Conservation (phyloP, 2,888 invertebrate genomes). For the Trichopria drosophilae region DNA sequence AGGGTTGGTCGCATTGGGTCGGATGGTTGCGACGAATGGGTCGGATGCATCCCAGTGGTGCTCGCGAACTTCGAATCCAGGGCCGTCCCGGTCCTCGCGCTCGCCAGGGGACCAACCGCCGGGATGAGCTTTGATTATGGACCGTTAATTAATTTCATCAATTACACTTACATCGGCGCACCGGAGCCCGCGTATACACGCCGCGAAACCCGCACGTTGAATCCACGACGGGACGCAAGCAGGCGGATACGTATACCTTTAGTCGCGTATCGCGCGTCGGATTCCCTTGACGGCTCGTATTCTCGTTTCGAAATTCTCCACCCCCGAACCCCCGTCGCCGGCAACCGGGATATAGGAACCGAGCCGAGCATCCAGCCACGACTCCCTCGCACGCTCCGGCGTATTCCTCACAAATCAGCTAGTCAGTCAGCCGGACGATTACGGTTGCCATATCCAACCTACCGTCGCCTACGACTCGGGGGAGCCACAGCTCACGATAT, state of each 20-base stretch:
- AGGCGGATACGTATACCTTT: slow-evolving; percentile 9
- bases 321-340: no score
- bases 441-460: no score
- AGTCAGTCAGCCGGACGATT: no score
- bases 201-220: slow-evolving; percentile 5
- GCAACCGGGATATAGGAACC: no score
- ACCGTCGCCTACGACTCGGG: neutral
- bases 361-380: no score
- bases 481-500: neutral
- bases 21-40: no score
- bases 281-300: slow-evolving; percentile 25
- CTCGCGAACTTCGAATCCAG: slow-evolving; percentile 2
- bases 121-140: slow-evolving; percentile 36
- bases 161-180: slow-evolving; percentile 36
- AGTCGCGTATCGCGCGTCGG: neutral
- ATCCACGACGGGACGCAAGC: neutral
- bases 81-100: slow-evolving; percentile 2
- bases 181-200: neutral
- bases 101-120: slow-evolving; percentile 10
- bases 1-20: no score
- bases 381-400: no score
- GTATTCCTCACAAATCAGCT: no score
- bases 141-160: slow-evolving; percentile 47
- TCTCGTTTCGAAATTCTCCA: slow-evolving; percentile 18
- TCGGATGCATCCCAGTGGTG: no score